Base-by-base conservation (phyloP, 2,888 invertebrate species). In the Drosophila kuntzei region DNA sequence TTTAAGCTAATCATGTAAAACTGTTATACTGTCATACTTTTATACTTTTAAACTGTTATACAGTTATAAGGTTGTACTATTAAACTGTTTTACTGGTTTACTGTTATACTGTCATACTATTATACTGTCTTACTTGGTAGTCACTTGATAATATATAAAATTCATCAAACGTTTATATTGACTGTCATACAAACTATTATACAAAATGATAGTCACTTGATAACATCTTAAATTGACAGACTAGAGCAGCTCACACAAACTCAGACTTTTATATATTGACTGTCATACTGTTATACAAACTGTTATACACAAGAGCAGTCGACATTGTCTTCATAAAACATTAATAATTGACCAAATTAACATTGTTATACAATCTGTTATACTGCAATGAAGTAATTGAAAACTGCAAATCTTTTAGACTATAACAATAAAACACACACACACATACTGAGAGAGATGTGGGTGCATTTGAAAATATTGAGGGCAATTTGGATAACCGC, bases 401-500 rank as follows among this genome's bases (percentile, higher is more conserved):
- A 14, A 27, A 22, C 43, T 54, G 54, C 49, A 59, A 37, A 47
- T 20, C 49, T 29, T 4, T 12, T 29, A 11, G 27, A 16, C 16
- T 50, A 11, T 22, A 22, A 2, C n/a, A 16, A 37, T 16, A 16
- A 37, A 18, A 25, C 22, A 50, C 6, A 16, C 16, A 14, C 16
- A 39, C 27, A 27, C 6, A 16, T 12, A 11, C 16, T 34, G 6
- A n/a, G 14, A 41, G 6, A n/a, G 14, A 25, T 16, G 14, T 12
- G 20, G 2, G 11, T 18, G 60, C 16, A 36, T 58, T 57, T 54
- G 54, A 61, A 61, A 54, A 47, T 54, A 61, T 60, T 18, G 67
- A 51, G 60, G 60, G 67, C 16, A 39, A 54, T 72, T 73, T 29
- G 29, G 8, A 25, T 4, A 43, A 22, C 34, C 54, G 34, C 65